These are phyloP conservation scores for Pteria penguin DNA, from an alignment of 2,888 invertebrate species.

Conservation along the genomic window DNA sequence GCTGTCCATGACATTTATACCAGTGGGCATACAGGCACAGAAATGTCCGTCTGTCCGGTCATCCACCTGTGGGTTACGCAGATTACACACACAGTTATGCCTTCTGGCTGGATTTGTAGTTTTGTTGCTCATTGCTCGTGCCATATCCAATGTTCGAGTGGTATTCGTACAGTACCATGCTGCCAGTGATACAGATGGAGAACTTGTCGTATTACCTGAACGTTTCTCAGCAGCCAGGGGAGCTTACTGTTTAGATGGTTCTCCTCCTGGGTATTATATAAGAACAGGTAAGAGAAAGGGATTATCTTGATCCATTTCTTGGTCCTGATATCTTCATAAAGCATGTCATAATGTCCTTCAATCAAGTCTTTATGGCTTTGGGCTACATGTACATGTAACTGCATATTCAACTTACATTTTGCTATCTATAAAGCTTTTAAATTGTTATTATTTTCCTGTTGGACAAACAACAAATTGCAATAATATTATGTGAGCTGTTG, in stretches of 20 bases:
- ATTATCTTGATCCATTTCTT: too few species aligned
- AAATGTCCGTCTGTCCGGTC: constrained; percentile 31
- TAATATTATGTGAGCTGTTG: too few species aligned
- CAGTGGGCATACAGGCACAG: constrained; percentile 33
- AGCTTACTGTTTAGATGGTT: constrained; percentile 63
- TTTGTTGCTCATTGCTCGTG: constrained; percentile 51
- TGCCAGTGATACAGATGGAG: constrained; percentile 59
- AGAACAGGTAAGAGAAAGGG: constrained; percentile 56
- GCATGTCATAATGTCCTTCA: too few species aligned
- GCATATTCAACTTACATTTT: too few species aligned
- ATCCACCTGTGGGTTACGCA: constrained; percentile 45
- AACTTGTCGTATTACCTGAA: constrained; percentile 58
- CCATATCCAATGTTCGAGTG: constrained; percentile 51
- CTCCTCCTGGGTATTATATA: constrained; percentile 65
- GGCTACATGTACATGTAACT: too few species aligned
- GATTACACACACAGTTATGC: constrained; percentile 56
- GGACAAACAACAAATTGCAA: too few species aligned
- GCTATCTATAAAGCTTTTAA: too few species aligned
- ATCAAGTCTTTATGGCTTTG: too few species aligned
- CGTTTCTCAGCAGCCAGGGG: constrained; percentile 47
- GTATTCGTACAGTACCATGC: constrained; percentile 61
- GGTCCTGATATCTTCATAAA: too few species aligned
- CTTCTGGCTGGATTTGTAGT: constrained; percentile 48
- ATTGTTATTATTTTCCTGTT: too few species aligned
- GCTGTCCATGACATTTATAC: constrained; percentile 45